These are phyloP conservation scores for Danionella cerebrum DNA, from an alignment of 2,113 vertebrate species.

Conservation along the genomic window DNA sequence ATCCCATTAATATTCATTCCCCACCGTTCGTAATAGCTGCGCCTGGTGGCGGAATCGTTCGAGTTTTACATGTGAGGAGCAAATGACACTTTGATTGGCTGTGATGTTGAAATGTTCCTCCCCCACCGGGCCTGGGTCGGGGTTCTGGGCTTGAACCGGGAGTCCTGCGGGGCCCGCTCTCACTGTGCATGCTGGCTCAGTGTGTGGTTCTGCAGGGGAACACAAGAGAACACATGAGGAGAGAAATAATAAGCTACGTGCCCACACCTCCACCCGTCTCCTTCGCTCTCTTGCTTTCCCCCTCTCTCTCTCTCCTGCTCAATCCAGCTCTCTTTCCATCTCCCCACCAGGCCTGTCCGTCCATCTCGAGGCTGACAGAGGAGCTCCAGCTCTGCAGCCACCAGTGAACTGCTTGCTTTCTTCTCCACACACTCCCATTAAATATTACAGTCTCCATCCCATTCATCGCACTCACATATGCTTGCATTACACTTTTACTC, in stretches of 20 bases:
- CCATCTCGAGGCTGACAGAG: slow-evolving; percentile 36
- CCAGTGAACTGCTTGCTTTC: neutral
- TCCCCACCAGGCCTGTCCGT: slow-evolving; percentile 32
- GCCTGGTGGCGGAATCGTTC: slow-evolving; percentile 99
- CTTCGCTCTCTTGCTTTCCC: slow-evolving; percentile 32
- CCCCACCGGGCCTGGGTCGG: slow-evolving; percentile 93
- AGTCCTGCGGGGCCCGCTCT: slow-evolving; percentile 92
- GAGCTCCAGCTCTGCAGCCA: slow-evolving; percentile 33
- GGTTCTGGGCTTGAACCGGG: slow-evolving; percentile 92
- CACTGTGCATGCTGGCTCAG: slow-evolving; percentile 99
- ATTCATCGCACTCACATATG: slow-evolving; percentile 3
- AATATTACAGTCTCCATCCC: neutral
- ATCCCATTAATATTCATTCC: slow-evolving; percentile 99
- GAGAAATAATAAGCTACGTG: slow-evolving; percentile 91
- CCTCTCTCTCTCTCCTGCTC: slow-evolving; percentile 26
- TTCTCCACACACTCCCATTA: slow-evolving; percentile 12
- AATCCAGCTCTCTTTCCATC: slow-evolving; percentile 43
- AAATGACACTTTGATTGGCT: slow-evolving; percentile 99
- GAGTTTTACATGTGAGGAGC: slow-evolving; percentile 99
- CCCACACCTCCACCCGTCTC: slow-evolving; percentile 72
- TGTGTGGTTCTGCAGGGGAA: slow-evolving; percentile 98
- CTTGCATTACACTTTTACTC: neutral
- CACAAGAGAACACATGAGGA: slow-evolving; percentile 89
- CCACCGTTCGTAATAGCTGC: slow-evolving; percentile 99
- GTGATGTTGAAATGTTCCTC: slow-evolving; percentile 98